Conservation (phyloP, 2,888 invertebrate genomes). For the Pachymerium ferrugineum region DNA sequence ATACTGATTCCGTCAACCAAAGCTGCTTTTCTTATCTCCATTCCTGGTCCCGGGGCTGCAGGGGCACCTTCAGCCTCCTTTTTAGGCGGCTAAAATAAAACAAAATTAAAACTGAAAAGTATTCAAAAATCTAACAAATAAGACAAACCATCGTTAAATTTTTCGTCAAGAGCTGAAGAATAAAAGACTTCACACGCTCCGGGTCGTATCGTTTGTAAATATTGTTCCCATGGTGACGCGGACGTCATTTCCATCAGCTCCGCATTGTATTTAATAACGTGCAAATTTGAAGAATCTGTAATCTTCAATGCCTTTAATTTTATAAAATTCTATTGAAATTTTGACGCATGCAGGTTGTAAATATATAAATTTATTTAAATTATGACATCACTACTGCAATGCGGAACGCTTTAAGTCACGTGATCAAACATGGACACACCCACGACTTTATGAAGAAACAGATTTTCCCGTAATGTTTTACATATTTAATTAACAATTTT, state of each 20-base stretch:
- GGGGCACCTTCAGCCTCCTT: background rate
- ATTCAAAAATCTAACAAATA: background rate
- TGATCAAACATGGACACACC: background rate
- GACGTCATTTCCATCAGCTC: too few relatives aligned
- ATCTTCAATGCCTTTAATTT: too few relatives aligned
- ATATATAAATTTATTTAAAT: background rate
- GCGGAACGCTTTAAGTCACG: background rate
- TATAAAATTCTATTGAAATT: too few relatives aligned
- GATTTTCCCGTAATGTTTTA: background rate
- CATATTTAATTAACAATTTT: background rate
- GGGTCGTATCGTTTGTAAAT: background rate
- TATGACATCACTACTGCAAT: background rate
- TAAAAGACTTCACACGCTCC: too few relatives aligned
- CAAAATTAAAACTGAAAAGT: slow-evolving; percentile 8
- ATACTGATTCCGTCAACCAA: slow-evolving; percentile 3
- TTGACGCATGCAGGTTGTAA: too few relatives aligned
- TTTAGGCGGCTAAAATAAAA: slow-evolving; percentile 19
- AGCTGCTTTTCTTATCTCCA: slow-evolving; percentile 19
- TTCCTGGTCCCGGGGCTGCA: background rate
- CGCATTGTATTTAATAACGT: too few relatives aligned
- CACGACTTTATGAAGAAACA: background rate
- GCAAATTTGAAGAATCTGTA: too few relatives aligned
- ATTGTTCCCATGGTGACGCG: background rate
- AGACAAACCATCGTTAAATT: background rate
- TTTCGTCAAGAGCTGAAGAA: background rate